These are phyloP conservation scores for Anadara kagoshimensis DNA, from an alignment of 1,140 invertebrate genomes.

Conservation along the genomic window DNA sequence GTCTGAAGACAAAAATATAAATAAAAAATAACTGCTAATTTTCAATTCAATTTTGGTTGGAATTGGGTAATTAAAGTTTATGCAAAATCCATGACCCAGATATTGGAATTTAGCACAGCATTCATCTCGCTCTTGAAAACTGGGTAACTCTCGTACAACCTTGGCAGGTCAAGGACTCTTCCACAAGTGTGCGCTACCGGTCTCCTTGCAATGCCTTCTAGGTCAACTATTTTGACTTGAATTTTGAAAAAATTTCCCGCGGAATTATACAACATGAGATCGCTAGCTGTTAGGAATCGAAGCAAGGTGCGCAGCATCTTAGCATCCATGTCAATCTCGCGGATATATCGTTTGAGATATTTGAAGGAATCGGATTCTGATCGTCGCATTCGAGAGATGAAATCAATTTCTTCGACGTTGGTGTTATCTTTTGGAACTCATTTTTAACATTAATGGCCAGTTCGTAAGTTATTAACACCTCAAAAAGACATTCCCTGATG, in stretches of 20 bases:
- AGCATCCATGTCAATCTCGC: constrained; percentile 6
- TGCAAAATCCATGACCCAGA: constrained; percentile 33
- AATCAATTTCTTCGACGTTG: constrained; percentile 13
- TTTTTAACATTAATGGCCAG: constrained; percentile 8
- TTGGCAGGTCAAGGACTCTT: constrained; percentile 19
- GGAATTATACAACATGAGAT: constrained; percentile 7
- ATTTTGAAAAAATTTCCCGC: constrained; percentile 7
- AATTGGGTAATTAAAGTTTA: constrained; percentile 9
- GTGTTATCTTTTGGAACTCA: constrained; percentile 8
- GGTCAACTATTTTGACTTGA: constrained; percentile 14
- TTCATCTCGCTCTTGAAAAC: constrained; percentile 30
- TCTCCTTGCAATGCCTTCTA: neutral
- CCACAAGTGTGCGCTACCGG: constrained; percentile 25
- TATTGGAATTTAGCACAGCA: constrained; percentile 25
- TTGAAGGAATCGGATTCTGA: constrained; percentile 9
- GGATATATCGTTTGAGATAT: constrained; percentile 6
- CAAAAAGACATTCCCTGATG: constrained; percentile 18
- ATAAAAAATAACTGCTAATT: neutral
- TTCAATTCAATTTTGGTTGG: neutral
- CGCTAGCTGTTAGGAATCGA: neutral
- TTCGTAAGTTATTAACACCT: constrained; percentile 12
- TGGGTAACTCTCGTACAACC: constrained; percentile 17
- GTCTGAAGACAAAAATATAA: constrained; percentile 3
- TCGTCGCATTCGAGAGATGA: neutral
- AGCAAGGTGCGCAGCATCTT: constrained; percentile 1